Base-by-base conservation (phyloP, 2,113 vertebrate genomes). In the Lasiurus cinereus region DNA sequence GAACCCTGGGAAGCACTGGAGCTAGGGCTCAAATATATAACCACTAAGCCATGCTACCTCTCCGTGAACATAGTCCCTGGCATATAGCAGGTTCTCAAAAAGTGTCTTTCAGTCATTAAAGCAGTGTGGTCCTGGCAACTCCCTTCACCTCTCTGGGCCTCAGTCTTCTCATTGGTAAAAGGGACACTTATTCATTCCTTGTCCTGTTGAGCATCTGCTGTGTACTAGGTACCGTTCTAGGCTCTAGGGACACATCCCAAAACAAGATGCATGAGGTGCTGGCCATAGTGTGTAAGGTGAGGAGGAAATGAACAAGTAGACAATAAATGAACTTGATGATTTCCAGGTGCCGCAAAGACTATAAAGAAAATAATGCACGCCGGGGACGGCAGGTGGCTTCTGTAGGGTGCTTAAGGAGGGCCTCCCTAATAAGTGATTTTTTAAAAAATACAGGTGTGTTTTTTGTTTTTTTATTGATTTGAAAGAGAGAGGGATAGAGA, bases 251-350 rank as follows among this genome's bases (percentile, higher is more conserved):
- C 59, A 29, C 2, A 56, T 13, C 27, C 59, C 52, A 36, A 56
- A 50, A 83, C 27, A 46, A 79, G 46, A 82, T 9, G 21, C 27
- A 24, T 3, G 39, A 86, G 62, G 66, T 19, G 22, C 59, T 3
- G 22, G 24, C 18, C 15, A 0, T 0, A 4, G 36, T 0, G 1
- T 5, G 15, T 21, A 19, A 39, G 31, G 4, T 0, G 54, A 62
- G 8, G 24, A 8, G 59, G 13, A 59, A 22, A 12, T 10, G 31
- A 52, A 29, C 15, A 50, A 72, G 31, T 11, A 64, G 59, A n/a
- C 46, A 31, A 43, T 27, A 36, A 69, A n/a, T 10, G 39, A 84
- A 36, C 27, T 21, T 3, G 2, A 16, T 43, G 0, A 27, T 9
- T 59, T 73, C 70, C 56, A 79, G 39, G 2, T 15, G 18, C 33